Base-by-base conservation (phyloP, 2,888 invertebrate species). In the Tanaodytes sp. region DNA sequence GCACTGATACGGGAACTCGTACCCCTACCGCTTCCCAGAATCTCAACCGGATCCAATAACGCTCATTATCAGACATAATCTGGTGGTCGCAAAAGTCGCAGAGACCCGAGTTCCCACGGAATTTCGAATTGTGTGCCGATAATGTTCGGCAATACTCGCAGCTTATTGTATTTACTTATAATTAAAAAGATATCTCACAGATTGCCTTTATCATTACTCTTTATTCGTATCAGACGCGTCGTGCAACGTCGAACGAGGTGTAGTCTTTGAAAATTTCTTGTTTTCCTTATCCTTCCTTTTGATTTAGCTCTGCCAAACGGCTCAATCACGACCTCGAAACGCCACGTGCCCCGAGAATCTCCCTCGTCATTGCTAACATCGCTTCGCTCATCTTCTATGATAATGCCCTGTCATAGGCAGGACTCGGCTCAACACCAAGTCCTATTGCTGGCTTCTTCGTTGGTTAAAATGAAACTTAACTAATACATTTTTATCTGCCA, bases 391-490 rank as follows among this genome's bases (percentile, higher is more conserved):
- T 45, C 64, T 71, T 72, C 61, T 71, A 63, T 55, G 71, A 79
- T 83, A 84, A 84, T 84, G 84, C 84, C 84, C 84, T 83, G 78
- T 76, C 80, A 76, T 84, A 84, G 84, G 84, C 84, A 84, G 84
- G 83, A 84, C 79, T 77, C 82, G 79, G 75, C 76, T 71, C 54
- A 68, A 46, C 63, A 65, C 76, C 82, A 80, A 83, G 82, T 84
- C 84, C 84, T 83, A 82, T 84, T 78, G 80, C 81, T 84, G 84
- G 84, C 80, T 80, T 79, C 68, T 73, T 75, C 73, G 68, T 52
- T 65, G 65, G 55, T 45, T 52, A 69, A 71, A 72, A 69, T 19
- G 77, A 76, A 79, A 78, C 77, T 77, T 79, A 80, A 78, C 76
- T 78, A 66, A 63, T 57, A 49, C 31, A n/a, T n/a, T n/a, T n/a